Percentiles rank a stretch among this genome's conserved stretches.
Evolutionary conservation across 2,888 invertebrate species (phyloP).

Genomic region (Merodon equestris): DNA sequence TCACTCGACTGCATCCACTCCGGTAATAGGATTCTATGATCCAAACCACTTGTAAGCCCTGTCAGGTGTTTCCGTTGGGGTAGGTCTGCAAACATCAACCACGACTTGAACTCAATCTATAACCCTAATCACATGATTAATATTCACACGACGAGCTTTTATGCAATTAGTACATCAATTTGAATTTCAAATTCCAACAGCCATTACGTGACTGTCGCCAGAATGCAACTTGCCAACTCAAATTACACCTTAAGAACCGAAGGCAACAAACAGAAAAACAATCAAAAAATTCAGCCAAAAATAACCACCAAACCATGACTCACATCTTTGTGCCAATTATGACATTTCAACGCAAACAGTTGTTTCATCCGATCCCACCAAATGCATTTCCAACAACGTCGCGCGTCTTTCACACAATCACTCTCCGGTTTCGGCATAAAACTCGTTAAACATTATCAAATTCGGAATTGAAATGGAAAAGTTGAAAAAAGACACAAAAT

Average conservation of each 20-base stretch:
- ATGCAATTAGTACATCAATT: constrained; percentile 11
- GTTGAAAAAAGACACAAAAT: constrained; percentile 1
- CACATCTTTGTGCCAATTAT: constrained; percentile 37
- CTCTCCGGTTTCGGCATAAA: constrained; percentile 39
- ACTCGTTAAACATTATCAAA: constrained; percentile 31
- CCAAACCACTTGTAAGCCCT: too few species aligned
- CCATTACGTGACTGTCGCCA: constrained; percentile 6
- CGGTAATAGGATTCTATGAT: too few species aligned
- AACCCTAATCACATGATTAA: too few species aligned
- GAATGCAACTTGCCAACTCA: background rate
- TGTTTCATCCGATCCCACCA: constrained; percentile 47
- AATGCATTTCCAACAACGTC: constrained; percentile 36
- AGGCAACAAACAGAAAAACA: background rate
- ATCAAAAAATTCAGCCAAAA: constrained; percentile 17
- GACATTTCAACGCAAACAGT: constrained; percentile 41
- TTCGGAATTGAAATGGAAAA: too few species aligned
- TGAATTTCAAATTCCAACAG: background rate
- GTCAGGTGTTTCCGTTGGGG: too few species aligned
- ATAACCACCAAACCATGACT: constrained; percentile 32
- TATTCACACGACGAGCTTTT: background rate
- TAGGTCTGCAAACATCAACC: too few species aligned
- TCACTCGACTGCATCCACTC: too few species aligned
- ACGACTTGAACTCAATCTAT: background rate
- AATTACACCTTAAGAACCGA: background rate
- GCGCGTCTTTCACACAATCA: constrained; percentile 20